Base-by-base conservation (phyloP, 2,888 invertebrate species). In the Tachystola acroxantha region DNA sequence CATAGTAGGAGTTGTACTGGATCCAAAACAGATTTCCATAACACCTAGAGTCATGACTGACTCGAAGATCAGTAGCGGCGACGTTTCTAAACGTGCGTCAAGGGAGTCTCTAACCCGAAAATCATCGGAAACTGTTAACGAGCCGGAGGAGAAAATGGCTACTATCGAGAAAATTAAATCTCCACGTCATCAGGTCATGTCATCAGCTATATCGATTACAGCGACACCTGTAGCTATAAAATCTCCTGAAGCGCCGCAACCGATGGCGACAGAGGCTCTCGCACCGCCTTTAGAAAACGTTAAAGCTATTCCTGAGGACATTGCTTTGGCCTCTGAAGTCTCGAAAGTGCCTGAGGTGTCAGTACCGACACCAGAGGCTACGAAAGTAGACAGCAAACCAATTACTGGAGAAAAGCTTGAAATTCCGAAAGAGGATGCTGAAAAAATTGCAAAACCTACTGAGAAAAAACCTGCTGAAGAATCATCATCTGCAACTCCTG, bases 21-120 rank as follows among this genome's bases (percentile, higher is more conserved):
- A 85, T 45, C 70, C 82, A 9, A 74, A 66, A 50, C 81, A 85
- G 56, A 78, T 86, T 40, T 84, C 85, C 1, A 78, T 86, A 43
- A 80, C 78, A 1, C 74, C 82, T 7, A 67, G 85, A 3, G 59
- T 64, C 7, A 34, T 72, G 2, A 46, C 46, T 9, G 79, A 80
- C 11, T 29, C 64, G 0, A 79, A 72, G 42, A 36, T 53, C 9
- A 58, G 42, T 29, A 50, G 51, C 30, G 68, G 48, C 43, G 79
- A 76, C 33, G 51, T 73, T 26, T 62, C 61, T 1, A 80, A 76
- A 44, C 64, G 75, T 1, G 76, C 70, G 45, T 73, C 81, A 1
- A 66, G 68, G 42, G 76, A 80, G 22, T 68, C 77, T 0, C 29
- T 70, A 20, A 68, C 82, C 0, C 60, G 70, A 5, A 84, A 82